A percentile compares a stretch with the other conserved stretches of the same genome.
Evolutionary conservation across 2,888 invertebrate genomes (phyloP).

Genomic region (Timandra comae): DNA sequence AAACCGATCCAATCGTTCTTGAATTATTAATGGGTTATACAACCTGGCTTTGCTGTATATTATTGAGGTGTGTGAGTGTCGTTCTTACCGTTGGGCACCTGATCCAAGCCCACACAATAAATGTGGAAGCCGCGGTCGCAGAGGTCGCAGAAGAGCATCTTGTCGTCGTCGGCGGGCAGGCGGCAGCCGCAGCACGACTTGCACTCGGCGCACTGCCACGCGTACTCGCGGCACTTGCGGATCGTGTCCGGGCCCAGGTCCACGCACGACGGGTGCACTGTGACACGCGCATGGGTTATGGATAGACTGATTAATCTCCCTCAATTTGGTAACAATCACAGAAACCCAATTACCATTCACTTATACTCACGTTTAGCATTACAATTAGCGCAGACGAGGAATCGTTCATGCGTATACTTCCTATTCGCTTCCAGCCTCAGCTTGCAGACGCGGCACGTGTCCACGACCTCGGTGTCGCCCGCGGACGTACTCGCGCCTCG

Average conservation of each 20-base stretch:
- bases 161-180: constrained; percentile 88
- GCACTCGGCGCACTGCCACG: constrained; percentile 96
- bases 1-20: no score
- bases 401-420: constrained; percentile 76
- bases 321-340: no score
- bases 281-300: background rate
- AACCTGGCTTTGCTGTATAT: no score
- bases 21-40: no score
- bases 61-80: background rate
- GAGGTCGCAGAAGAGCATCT: constrained; percentile 95
- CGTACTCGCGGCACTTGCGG: constrained; percentile 87
- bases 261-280: constrained; percentile 91
- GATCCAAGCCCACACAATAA: constrained; percentile 85
- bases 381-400: constrained; percentile 78
- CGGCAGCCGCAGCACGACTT: constrained; percentile 92
- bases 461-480: constrained; percentile 31
- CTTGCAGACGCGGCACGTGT: constrained; percentile 77
- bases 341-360: no score
- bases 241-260: constrained; percentile 90
- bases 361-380: constrained; percentile 73
- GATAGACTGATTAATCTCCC: no score
- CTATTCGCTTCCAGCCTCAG: constrained; percentile 76
- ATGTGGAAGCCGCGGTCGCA: constrained; percentile 97
- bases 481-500: constrained; percentile 22
- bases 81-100: constrained; percentile 84